Conservation (phyloP, 2,797 vertebrate genomes). For the Pagetopsis macropterus region DNA sequence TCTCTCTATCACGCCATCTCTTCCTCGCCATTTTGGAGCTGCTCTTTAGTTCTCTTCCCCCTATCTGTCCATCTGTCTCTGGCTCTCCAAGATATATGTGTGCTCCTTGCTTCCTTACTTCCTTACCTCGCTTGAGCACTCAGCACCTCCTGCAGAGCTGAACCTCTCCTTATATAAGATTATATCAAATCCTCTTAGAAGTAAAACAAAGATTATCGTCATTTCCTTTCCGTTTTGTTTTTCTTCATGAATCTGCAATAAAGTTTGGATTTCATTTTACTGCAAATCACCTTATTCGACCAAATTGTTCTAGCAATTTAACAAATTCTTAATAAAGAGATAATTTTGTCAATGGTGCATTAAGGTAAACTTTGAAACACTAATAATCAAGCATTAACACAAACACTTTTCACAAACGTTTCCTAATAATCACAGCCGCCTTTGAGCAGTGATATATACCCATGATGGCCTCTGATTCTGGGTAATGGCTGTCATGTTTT, state of each 20-base stretch:
- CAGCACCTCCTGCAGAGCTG: constrained; percentile 20
- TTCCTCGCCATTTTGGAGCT: constrained; percentile 48
- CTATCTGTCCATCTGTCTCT: constrained; percentile 55
- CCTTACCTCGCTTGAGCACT: constrained; percentile 14
- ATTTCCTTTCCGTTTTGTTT: background rate
- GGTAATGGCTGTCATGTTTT: constrained; percentile 10
- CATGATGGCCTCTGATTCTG: constrained; percentile 19
- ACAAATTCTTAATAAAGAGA: background rate
- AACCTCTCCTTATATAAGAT: background rate
- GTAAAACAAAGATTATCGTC: background rate
- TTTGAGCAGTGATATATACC: background rate
- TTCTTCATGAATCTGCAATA: background rate
- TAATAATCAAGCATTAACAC: background rate
- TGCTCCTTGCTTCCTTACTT: constrained; percentile 12
- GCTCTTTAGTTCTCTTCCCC: constrained; percentile 53
- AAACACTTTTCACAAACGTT: background rate
- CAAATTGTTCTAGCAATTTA: background rate
- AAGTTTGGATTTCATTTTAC: no score
- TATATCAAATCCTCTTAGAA: background rate
- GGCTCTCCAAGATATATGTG: constrained; percentile 47
- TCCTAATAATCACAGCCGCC: background rate
- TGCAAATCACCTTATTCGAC: background rate
- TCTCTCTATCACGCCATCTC: constrained; percentile 61
- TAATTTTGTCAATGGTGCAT: background rate
- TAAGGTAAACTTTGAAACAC: background rate